Conservation (phyloP, 1,140 invertebrate genomes). For the Zaprionus inermis region DNA sequence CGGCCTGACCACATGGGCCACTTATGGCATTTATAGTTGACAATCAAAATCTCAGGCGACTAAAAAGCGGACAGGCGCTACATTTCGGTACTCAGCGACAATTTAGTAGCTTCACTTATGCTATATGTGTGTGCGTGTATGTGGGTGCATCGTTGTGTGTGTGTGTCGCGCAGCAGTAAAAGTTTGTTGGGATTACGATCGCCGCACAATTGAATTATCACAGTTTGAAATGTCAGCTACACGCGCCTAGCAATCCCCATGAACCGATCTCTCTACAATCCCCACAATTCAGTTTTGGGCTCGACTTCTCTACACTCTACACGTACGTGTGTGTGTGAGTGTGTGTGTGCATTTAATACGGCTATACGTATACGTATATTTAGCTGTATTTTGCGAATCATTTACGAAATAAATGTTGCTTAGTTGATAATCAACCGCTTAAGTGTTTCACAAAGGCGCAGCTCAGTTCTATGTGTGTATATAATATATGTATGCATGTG, state of each 20-base stretch:
- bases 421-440: slow-evolving; percentile 58
- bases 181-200: slow-evolving; percentile 64
- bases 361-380: slow-evolving; percentile 3
- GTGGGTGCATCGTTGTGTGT: slow-evolving; percentile 1
- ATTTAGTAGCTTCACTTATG: slow-evolving; percentile 29
- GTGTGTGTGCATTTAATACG: not conserved
- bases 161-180: slow-evolving; percentile 47
- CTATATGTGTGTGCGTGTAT: slow-evolving; percentile 10
- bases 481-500: slow-evolving; percentile 11
- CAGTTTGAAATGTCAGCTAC: slow-evolving; percentile 80
- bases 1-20: slow-evolving; percentile 12
- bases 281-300: not conserved
- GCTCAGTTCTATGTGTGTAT: not conserved
- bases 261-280: not conserved
- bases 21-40: slow-evolving; percentile 38
- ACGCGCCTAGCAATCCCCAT: slow-evolving; percentile 61
- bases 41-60: slow-evolving; percentile 49
- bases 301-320: not conserved
- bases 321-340: not conserved
- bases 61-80: slow-evolving; percentile 64
- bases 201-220: slow-evolving; percentile 78
- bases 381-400: slow-evolving; percentile 16
- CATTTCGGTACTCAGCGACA: slow-evolving; percentile 30
- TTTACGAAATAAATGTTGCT: slow-evolving; percentile 21
- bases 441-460: slow-evolving; percentile 70